Conservation (phyloP, 30 jellyfish, hydroid and myxozoan genomes). For the Chrysaora quinquecirrha region DNA sequence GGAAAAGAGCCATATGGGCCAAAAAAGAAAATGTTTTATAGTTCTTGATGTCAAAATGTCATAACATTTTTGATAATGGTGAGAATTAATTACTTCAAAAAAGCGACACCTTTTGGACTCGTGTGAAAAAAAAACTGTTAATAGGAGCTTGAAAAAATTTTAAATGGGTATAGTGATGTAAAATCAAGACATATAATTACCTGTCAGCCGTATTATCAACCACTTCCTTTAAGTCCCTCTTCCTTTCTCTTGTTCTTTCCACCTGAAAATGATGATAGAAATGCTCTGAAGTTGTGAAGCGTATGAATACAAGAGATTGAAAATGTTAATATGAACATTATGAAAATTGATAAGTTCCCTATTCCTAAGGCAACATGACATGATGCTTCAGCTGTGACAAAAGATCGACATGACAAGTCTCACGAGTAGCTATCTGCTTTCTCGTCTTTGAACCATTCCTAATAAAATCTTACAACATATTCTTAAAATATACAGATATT, state of each 20-base stretch:
- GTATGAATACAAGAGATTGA: not conserved
- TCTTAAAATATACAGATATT: not conserved
- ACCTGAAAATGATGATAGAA: not conserved
- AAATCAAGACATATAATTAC: too few relatives aligned
- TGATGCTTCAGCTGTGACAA: not conserved
- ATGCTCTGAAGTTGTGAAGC: not conserved
- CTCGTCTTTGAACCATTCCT: not conserved
- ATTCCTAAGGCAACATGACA: not conserved
- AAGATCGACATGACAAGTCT: not conserved
- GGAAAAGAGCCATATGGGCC: conserved; percentile 1
- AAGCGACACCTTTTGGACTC: not conserved
- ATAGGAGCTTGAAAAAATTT: not conserved
- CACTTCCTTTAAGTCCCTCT: not conserved
- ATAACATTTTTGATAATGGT: not conserved
- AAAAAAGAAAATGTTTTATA: not conserved
- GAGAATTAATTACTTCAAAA: not conserved
- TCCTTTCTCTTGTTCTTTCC: not conserved
- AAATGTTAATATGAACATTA: not conserved
- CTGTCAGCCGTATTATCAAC: not conserved
- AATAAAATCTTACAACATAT: too few relatives aligned
- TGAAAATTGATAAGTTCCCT: not conserved
- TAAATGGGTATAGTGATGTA: not conserved
- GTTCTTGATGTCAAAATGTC: conserved; percentile 1
- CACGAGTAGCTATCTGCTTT: not conserved
- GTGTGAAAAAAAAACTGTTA: not conserved